phyloP scores from a whole-genome alignment of 2,113 vertebrate species.

The Xyliphius kryptos region DNA sequence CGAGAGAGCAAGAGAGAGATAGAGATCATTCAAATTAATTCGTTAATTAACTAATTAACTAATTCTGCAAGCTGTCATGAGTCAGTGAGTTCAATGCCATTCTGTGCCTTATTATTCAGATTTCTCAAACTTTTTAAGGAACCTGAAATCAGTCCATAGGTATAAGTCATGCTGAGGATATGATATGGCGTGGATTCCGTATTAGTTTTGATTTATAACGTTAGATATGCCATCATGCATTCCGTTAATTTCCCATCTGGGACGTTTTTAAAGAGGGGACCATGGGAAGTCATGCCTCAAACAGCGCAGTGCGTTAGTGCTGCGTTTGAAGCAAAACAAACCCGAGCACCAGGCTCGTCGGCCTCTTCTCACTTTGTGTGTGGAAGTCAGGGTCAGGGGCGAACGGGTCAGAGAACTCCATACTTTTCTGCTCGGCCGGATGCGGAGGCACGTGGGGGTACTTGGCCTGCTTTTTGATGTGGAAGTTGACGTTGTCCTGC shows the following conservation, averaged over 20 bases:
- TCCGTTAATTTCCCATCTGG: no score
- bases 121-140: conserved; percentile 6
- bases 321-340: conserved; percentile 26
- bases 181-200: no score
- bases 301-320: conserved; percentile 26
- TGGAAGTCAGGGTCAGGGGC: conserved; percentile 45
- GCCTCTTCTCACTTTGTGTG: conserved; percentile 46
- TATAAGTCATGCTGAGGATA: no score
- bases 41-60: no score
- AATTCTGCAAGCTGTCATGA: neutral
- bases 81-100: no score
- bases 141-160: conserved; percentile 13
- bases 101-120: no score
- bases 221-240: no score
- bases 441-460: conserved; percentile 90
- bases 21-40: neutral
- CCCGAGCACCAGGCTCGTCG: conserved; percentile 30
- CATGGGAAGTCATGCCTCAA: conserved; percentile 22
- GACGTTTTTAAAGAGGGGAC: no score
- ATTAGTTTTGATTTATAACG: no score
- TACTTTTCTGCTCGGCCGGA: conserved; percentile 92
- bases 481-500: conserved; percentile 99
- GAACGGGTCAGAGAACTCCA: conserved; percentile 37
- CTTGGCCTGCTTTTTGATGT: conserved; percentile 99
- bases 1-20: conserved; percentile 40